Base-by-base conservation (phyloP, 2,888 invertebrate species). In the Lathronympha strigana region DNA sequence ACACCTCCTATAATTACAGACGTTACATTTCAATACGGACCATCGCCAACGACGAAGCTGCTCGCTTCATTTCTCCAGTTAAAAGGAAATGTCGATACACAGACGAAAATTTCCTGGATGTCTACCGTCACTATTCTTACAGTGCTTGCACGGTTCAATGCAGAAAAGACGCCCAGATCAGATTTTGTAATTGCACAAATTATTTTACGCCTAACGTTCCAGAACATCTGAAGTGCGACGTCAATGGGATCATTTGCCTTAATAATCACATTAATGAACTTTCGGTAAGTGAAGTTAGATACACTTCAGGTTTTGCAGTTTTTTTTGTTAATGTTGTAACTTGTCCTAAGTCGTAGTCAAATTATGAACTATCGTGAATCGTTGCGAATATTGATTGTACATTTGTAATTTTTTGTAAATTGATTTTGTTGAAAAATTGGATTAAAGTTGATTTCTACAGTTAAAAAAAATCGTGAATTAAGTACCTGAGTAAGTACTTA, bases 11-110 rank as follows among this genome's bases (percentile, higher is more conserved):
- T 38, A 47, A 43, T 78, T 76, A 9, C 73, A 94, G 94, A 13
- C 93, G 94, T 11, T 87, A 85, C 66, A 92, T 94, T 63, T 87
- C 93, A 1, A 87, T 94, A 67, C 88, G 92, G 11, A 94, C 95
- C 73, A 95, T 95, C 54, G 95, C 94, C 73, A 96, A 96, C 79
- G 95, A 95, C 72, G 92, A 92, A 2, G 94, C 93, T 67, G 95
- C 94, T 0, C 92, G 94, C 2, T 88, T 93, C 61, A 94, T 95
- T 3, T 87, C 93, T 17, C 93, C 95, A 0, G 81, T 87, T 5
- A 95, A 95, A 78, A 92, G 96, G n/a, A 94, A 94, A 77, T 96
- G 96, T 78, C 94, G 95, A 3, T 96, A 95, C 75, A 93, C 92
- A 0, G 94, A 95, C 69, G 96, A 96, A 81, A 92, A 94, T 70